Evolutionary conservation across 2,797 vertebrate species (phyloP), one percentile per base, ranked within the genome.

Genomic region (Echiichthys vipera): DNA sequence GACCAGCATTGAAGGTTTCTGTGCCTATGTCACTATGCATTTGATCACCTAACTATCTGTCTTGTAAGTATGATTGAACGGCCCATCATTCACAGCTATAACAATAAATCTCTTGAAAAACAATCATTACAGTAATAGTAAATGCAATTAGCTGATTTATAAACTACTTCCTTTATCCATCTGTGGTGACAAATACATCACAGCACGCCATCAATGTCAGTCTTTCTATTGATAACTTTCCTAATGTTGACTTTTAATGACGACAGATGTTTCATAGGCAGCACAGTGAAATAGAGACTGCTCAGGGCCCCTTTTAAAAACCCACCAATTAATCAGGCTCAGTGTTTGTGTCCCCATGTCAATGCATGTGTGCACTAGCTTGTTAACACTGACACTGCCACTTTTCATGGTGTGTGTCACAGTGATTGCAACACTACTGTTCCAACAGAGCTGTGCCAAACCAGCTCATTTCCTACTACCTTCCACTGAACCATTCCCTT

Each of bases 401-500:
- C 71, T 40, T 80, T 45, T 46, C 59, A 43, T 65, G 68, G 74
- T 47, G 62, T 65, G 77, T 59, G 77, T 85, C 69, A 37, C 49
- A 40, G 74, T 22, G 25, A 59, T 81, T 84, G 80, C 63, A 82
- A 65, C 73, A 10, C 70, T 77, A 80, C 65, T 74, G 45, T 46
- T 81, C 67, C 22, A 84, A 58, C 65, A 67, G 27, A 14, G 56
- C 70, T 29, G 24, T 24, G 64, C 63, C 80, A 72, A 75, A 80
- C 75, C 67, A 62, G 66, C 71, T 77, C 78, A 55, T 58, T 71
- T 76, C 57, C 53, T 13, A 27, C 59, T 42, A 49, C 68, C 50
- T 68, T 78, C 59, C 61, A 72, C 64, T 84, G 77, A 85, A 72
- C 78, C 56, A 24, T 79, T 83, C 78, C 76, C 78, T 76, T 83